Evolutionary conservation across 2,888 invertebrate genomes (phyloP), one percentile per base, ranked within the genome.

Genomic region (Pyrrhia umbra): DNA sequence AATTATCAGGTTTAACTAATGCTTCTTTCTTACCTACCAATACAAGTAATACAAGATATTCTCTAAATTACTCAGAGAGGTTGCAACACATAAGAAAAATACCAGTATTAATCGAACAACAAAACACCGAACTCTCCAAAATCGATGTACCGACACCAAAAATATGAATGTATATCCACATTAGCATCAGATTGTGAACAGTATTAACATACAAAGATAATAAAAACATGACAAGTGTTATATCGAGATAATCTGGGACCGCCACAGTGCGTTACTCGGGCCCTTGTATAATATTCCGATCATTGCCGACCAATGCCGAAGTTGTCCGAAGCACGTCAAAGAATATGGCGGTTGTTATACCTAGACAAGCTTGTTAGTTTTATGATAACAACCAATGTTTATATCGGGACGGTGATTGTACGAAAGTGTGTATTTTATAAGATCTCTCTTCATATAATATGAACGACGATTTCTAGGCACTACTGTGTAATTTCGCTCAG

Each of bases 211-310:
- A 71, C 54, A 74, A 65, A 63, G 50, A 63, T 67, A 71, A 81
- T 79, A 77, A 77, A 80, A 72, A 73, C 68, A 73, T 76, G 75
- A 81, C 72, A 80, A 81, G 72, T 76, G 72, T 76, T 67, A 78
- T 73, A 70, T 68, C 67, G 51, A 67, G 59, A 81, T 80, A 82
- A 87, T 86, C 82, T 74, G 71, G 63, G 73, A 55, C 46, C 56
- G 68, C 56, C 54, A 68, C 65, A 66, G 55, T 63, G 59, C 56
- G 64, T 68, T 69, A 78, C 75, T 80, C 68, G 68, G 76, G 74
- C 77, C 79, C 79, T 79, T 75, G 88, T 87, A 89, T 90, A 89
- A 90, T 89, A 88, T 85, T 85, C 81, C 85, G 78, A 89, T 89
- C 84, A 78, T 59, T 73, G 76, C 65, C 84, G 85, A 79, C 79